Percentiles rank a stretch among this genome's conserved stretches.
Conservation (phyloP, 2,888 invertebrate genomes). For the Callinectes sapidus region DNA sequence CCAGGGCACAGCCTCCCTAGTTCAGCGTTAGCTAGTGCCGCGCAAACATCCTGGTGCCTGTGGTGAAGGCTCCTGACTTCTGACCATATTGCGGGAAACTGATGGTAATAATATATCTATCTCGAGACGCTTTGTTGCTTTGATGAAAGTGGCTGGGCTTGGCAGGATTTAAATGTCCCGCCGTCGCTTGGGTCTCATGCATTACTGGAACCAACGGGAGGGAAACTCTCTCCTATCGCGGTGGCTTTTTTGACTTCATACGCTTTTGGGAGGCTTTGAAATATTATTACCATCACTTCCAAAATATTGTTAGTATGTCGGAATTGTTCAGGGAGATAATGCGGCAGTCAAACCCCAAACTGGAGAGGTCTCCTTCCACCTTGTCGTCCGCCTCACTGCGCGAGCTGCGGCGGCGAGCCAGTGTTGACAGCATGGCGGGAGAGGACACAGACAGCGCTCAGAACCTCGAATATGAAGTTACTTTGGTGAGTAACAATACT, state of each 20-base stretch:
- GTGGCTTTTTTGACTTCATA: conserved; percentile 28
- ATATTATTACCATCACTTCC: conserved; percentile 28
- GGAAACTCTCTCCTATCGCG: background rate
- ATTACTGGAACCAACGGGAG: background rate
- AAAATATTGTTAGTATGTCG: conserved; percentile 55
- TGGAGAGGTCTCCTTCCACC: conserved; percentile 57
- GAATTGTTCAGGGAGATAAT: conserved; percentile 65
- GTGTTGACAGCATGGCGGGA: conserved; percentile 69
- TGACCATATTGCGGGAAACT: background rate
- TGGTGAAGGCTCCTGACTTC: background rate
- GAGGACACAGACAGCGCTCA: conserved; percentile 58
- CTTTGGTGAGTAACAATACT: conserved; percentile 66
- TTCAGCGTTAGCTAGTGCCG: conserved; percentile 27
- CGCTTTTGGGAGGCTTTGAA: background rate
- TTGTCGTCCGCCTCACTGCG: conserved; percentile 57
- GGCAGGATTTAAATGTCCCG: conserved; percentile 22
- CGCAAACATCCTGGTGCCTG: conserved; percentile 17
- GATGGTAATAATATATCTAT: conserved; percentile 12
- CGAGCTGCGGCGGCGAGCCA: conserved; percentile 59
- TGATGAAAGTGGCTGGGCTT: background rate
- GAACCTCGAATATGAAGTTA: conserved; percentile 65
- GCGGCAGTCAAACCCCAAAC: conserved; percentile 55
- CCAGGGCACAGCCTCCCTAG: conserved; percentile 9
- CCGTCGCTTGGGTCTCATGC: background rate
- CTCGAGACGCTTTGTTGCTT: background rate